These are phyloP conservation scores for Spea hammondii DNA, from an alignment of 2,797 vertebrate species.

Conservation along the genomic window DNA sequence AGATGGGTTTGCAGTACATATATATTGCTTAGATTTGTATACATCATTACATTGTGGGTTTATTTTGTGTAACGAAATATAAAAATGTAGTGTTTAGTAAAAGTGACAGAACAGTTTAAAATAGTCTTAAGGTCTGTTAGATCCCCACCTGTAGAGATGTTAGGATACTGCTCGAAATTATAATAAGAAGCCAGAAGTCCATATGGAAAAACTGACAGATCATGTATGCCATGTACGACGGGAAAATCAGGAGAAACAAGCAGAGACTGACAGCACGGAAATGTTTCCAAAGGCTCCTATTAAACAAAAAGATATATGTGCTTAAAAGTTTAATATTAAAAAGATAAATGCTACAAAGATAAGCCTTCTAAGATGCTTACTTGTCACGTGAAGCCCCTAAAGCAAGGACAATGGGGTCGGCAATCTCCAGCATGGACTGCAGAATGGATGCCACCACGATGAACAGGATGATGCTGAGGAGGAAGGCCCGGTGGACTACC, in stretches of 20 bases:
- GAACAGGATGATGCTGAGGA: conserved; percentile 97
- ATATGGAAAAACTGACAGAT: conserved; percentile 99
- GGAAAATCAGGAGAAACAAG: conserved; percentile 90
- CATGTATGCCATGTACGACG: conserved; percentile 98
- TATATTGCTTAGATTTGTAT: no score
- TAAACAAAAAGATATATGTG: neutral
- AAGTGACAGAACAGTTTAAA: no score
- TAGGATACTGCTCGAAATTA: conserved; percentile 97
- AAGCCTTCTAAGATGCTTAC: conserved; percentile 64
- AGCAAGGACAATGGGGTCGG: conserved; percentile 93
- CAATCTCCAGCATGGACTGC: conserved; percentile 98
- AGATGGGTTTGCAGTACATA: no score
- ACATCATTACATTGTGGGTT: no score
- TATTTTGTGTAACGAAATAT: no score
- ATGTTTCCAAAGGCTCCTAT: conserved; percentile 97
- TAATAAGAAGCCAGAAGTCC: conserved; percentile 99
- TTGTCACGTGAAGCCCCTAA: conserved; percentile 96
- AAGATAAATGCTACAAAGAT: no score
- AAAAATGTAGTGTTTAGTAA: no score
- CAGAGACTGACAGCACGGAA: conserved; percentile 95
- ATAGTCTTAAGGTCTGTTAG: neutral
- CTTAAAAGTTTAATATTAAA: no score
- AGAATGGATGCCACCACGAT: conserved; percentile 96
- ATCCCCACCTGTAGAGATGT: conserved; percentile 91
- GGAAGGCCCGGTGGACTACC: conserved; percentile 94